Base-by-base conservation (phyloP, 37 sponge, comb jelly and placozoan species). In the Crambe crambe region DNA sequence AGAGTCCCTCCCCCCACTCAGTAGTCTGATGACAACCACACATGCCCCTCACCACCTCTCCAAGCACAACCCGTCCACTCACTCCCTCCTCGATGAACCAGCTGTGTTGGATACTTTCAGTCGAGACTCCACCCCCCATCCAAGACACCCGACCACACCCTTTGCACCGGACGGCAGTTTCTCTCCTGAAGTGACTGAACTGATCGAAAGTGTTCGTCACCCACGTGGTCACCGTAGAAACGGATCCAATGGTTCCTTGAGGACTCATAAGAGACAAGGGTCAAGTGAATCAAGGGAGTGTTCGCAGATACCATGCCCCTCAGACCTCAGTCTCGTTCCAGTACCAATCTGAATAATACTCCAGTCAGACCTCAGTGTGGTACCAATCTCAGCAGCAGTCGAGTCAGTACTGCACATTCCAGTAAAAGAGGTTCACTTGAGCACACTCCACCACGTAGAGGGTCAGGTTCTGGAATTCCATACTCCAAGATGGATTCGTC, bases 161-260 rank as follows among this genome's bases (percentile, higher is more conserved):
- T 32, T 80, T 27, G 75, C 61, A 17, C 87, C 80, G 18, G 81
- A 79, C 0, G 87, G 87, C 0, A 27, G 9, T 35, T 27, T 75
- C 10, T 75, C 87, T 36, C 87, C 87, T 18, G 68, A 42, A 42
- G 87, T 87, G 43, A 58, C 56, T 5, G 58, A 65, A 34, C 38
- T 87, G 29, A 30, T 87, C 5, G 47, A 75, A 64, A 81, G 82
- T 44, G 38, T 81, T 25, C 38, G 26, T 30, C 31, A 3, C 25
- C 42, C 82, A 0, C 44, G 18, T 51, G 10, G 18, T 3, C 75
- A 58, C 75, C 23, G 54, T 9, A 22, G 67, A 42, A 29, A 59
- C 3, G 54, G 68, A 2, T 65, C 67, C 1, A 62, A 38, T 42
- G 47, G 51, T 21, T 78, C 78, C 29, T 21, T 65, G 26, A 20